Conservation (phyloP, 2,888 invertebrate species). For the Eupeodes latifasciatus region DNA sequence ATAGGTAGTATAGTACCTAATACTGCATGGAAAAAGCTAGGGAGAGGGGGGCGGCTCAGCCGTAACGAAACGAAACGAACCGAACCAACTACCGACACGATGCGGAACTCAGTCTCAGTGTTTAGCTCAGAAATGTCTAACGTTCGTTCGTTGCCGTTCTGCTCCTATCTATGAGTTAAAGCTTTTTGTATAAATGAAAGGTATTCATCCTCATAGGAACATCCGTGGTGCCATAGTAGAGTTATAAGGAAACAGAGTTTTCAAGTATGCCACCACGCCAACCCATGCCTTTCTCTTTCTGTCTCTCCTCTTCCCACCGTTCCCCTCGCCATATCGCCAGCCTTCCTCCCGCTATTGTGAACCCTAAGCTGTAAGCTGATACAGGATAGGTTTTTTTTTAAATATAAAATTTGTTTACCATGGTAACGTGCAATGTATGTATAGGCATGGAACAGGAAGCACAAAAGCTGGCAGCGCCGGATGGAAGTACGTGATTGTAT, state of each 20-base stretch:
- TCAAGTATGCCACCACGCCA: slow-evolving; percentile 14
- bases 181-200: slow-evolving; percentile 75
- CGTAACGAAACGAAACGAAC: too few relatives aligned
- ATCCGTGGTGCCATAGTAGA: slow-evolving; percentile 13
- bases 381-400: slow-evolving; percentile 41
- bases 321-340: not conserved
- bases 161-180: slow-evolving; percentile 68
- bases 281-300: not conserved
- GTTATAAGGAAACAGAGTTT: slow-evolving; percentile 33
- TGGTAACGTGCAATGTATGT: slow-evolving; percentile 49
- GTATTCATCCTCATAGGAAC: slow-evolving; percentile 56
- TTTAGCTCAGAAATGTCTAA: slow-evolving; percentile 30
- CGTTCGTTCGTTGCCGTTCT: slow-evolving; percentile 17
- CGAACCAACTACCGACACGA: not conserved
- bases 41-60: too few relatives aligned
- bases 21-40: too few relatives aligned
- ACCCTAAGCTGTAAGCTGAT: not conserved
- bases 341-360: not conserved
- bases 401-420: slow-evolving; percentile 67
- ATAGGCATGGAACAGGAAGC: slow-evolving; percentile 41
- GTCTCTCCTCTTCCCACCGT: not conserved
- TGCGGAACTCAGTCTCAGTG: not conserved
- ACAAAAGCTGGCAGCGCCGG: slow-evolving; percentile 49
- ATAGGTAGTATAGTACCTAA: too few relatives aligned
- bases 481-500: slow-evolving; percentile 56